Evolutionary conservation across 37 sponge, comb jelly and placozoan species (phyloP).

Genomic region (Petrosia ficiformis): DNA sequence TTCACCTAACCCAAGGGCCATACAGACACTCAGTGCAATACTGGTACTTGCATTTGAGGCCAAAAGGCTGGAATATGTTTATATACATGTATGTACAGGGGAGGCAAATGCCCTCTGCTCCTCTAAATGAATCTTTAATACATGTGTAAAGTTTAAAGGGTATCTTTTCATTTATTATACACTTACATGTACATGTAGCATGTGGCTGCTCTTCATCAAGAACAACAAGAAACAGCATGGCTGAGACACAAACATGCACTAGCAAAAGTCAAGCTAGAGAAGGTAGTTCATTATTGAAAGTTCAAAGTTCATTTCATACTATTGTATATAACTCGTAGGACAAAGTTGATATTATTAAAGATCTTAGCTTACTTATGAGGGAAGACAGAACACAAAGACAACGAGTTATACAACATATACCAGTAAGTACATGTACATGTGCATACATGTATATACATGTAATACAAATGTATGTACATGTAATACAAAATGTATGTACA

Average conservation of each 20-base stretch:
- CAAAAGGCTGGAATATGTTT: not conserved
- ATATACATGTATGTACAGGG: not conserved
- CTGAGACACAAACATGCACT: slow-evolving; percentile 80
- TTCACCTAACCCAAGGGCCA: too few relatives aligned
- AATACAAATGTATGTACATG: too few relatives aligned
- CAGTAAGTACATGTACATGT: too few relatives aligned
- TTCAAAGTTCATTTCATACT: not conserved
- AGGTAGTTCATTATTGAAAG: slow-evolving; percentile 3
- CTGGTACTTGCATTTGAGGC: too few relatives aligned
- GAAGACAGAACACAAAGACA: slow-evolving; percentile 63
- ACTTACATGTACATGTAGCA: not conserved
- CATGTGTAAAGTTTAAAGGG: too few relatives aligned
- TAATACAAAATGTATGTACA: too few relatives aligned
- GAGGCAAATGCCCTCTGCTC: too few relatives aligned
- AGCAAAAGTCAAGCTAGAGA: slow-evolving; percentile 64
- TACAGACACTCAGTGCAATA: too few relatives aligned
- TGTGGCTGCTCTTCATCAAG: slow-evolving; percentile 14
- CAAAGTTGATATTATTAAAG: slow-evolving; percentile 33
- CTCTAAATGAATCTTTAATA: too few relatives aligned
- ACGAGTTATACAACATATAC: slow-evolving; percentile 43
- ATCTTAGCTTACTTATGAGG: slow-evolving; percentile 58
- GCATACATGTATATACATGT: too few relatives aligned
- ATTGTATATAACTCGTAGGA: slow-evolving; percentile 28
- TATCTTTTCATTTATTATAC: too few relatives aligned
- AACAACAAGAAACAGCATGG: slow-evolving; percentile 64